Conservation (phyloP, 2,113 vertebrate species). For the Plestiodon gilberti region DNA sequence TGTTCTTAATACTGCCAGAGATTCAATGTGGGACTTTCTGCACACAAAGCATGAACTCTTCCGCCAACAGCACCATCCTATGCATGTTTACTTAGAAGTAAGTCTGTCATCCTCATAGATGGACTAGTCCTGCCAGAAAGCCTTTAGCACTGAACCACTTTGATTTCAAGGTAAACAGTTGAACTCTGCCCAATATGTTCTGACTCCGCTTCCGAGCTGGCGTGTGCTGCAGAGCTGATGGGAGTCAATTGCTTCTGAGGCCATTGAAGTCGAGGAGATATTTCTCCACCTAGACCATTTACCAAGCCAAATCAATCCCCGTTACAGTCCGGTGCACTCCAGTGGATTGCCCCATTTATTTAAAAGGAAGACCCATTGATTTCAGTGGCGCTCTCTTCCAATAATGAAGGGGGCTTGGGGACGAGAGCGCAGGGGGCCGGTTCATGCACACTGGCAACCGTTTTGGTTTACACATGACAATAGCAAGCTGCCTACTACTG, state of each 20-base stretch:
- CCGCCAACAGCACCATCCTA: too few species aligned
- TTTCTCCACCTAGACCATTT: constrained; percentile 6
- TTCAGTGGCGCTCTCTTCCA: not conserved
- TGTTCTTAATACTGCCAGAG: too few species aligned
- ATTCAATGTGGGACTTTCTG: too few species aligned
- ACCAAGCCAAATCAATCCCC: constrained; percentile 9
- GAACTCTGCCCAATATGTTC: not conserved
- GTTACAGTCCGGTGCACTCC: not conserved
- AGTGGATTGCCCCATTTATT: constrained; percentile 1
- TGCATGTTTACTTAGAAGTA: too few species aligned
- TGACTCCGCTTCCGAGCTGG: not conserved
- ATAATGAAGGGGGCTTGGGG: not conserved
- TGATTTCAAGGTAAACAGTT: not conserved
- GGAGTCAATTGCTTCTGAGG: not conserved
- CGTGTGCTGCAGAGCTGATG: not conserved
- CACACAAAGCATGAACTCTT: too few species aligned
- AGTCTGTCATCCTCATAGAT: too few species aligned
- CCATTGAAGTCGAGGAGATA: not conserved
- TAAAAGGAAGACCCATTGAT: not conserved
- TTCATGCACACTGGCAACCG: not conserved
- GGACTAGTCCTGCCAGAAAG: too few species aligned
- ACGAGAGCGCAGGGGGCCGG: constrained; percentile 9
- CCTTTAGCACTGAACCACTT: too few species aligned
- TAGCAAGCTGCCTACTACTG: too few species aligned
- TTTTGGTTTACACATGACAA: not conserved